Evolutionary conservation across 2,797 vertebrate genomes (phyloP), one percentile per base, ranked within the genome.

Genomic region (Urosaurus nigricauda): DNA sequence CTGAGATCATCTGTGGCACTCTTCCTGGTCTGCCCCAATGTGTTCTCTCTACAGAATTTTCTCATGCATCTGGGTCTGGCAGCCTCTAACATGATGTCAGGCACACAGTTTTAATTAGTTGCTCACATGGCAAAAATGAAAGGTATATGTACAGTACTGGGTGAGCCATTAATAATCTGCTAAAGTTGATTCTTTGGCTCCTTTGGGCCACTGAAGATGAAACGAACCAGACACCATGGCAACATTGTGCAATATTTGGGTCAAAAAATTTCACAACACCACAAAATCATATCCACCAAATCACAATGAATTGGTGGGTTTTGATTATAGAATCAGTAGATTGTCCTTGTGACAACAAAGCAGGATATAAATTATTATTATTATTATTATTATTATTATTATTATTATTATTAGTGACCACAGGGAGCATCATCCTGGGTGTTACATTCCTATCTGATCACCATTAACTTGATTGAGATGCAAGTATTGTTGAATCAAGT

Each of bases 91-190:
- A 89, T 89, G 75, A 89, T 24, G 68, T 89, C 75, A 89, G 75
- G 75, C 75, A 70, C 47, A 70, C 4, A 35, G 24, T 89, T 58
- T 73, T 89, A 89, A 84, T 85, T 73, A 84, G 83, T 63, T 79
- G 37, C 77, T 87, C n/a, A 53, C 32, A 68, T 79, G 60, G 58
- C 47, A 79, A 56, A 83, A 79, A 73, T 79, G 35, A 79, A 84
- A 84, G 51, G 77, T 29, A 73, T 79, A 89, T 70, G 71, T 89
- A n/a, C n/a, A n/a, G n/a, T n/a, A 47, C 79, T 84, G 35, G 29
- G 74, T 83, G 74, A 4, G 35, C 29, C 58, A 75, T 68, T 88
- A 65, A 40, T 83, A 88, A 84, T n/a, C 14, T 40, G 35, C 24
- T 26, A 71, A 70, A 79, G 37, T 2, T 79, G 51, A 71, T 24